Evolutionary conservation across 2,888 invertebrate genomes (phyloP).

Genomic region (Spisula subtruncata): DNA sequence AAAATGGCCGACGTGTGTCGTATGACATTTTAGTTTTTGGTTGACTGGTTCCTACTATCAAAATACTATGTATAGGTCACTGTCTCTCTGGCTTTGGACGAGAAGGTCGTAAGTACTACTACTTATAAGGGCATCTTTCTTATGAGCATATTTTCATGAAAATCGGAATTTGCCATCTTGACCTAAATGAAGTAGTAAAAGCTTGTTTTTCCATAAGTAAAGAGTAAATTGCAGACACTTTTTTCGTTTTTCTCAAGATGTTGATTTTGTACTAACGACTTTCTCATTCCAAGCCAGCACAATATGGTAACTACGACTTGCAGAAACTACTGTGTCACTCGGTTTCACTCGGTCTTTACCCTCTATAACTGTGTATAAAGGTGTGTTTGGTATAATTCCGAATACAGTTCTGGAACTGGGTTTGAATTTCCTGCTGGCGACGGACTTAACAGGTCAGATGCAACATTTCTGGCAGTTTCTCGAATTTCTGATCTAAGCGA

Average conservation of each 20-base stretch:
- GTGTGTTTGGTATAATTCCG: conserved; percentile 87
- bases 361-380: conserved; percentile 87
- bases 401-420: conserved; percentile 80
- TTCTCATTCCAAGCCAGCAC: no score
- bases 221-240: no score
- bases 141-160: no score
- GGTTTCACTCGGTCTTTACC: neutral
- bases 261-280: no score
- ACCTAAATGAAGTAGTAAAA: no score
- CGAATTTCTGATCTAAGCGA: conserved; percentile 58
- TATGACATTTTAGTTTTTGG: neutral
- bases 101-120: no score
- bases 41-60: neutral
- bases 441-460: conserved; percentile 54
- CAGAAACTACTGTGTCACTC: neutral
- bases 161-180: no score
- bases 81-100: no score
- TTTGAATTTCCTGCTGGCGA: conserved; percentile 62
- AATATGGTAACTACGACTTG: neutral
- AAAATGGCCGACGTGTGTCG: neutral
- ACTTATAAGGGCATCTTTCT: no score
- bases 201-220: no score
- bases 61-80: no score
- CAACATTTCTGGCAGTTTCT: conserved; percentile 59
- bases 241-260: no score